Conservation (phyloP, 1,140 invertebrate genomes). For the Phymastichus coffea region DNA sequence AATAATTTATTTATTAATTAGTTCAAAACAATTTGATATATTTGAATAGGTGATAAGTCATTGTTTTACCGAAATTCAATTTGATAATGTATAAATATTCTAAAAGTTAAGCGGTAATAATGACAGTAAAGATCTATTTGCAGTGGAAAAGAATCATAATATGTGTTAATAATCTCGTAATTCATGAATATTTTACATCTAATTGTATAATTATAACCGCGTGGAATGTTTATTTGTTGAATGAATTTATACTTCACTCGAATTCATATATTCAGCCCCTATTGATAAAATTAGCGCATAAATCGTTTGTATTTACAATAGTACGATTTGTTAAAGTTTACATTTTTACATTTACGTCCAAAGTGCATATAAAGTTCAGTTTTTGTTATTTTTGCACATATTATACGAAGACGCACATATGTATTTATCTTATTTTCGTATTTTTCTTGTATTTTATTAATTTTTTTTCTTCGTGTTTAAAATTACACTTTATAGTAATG, state of each 20-base stretch:
- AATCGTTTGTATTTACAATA: constrained; percentile 9
- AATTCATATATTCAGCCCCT: not conserved
- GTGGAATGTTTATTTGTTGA: constrained; percentile 15
- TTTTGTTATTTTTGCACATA: constrained; percentile 2
- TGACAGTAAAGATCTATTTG: not conserved
- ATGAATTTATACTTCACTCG: not conserved
- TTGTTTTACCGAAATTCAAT: too few relatives aligned
- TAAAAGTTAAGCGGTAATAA: too few relatives aligned
- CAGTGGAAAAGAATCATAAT: constrained; percentile 12
- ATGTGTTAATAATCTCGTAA: constrained; percentile 6
- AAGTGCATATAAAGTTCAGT: constrained; percentile 23
- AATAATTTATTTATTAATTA: too few relatives aligned
- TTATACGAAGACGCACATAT: constrained; percentile 14
- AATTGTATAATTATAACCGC: not conserved
- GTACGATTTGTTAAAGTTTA: constrained; percentile 11
- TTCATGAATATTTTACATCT: not conserved
- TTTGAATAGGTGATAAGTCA: too few relatives aligned
- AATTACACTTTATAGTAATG: not conserved
- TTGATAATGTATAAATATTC: too few relatives aligned
- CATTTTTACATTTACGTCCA: constrained; percentile 23
- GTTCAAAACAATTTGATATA: too few relatives aligned
- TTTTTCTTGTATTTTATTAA: not conserved
- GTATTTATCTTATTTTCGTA: not conserved
- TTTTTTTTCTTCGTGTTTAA: constrained; percentile 2
- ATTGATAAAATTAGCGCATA: constrained; percentile 9